These are phyloP conservation scores for Intellagama lesueurii DNA, from an alignment of 2,797 vertebrate genomes.

Conservation along the genomic window DNA sequence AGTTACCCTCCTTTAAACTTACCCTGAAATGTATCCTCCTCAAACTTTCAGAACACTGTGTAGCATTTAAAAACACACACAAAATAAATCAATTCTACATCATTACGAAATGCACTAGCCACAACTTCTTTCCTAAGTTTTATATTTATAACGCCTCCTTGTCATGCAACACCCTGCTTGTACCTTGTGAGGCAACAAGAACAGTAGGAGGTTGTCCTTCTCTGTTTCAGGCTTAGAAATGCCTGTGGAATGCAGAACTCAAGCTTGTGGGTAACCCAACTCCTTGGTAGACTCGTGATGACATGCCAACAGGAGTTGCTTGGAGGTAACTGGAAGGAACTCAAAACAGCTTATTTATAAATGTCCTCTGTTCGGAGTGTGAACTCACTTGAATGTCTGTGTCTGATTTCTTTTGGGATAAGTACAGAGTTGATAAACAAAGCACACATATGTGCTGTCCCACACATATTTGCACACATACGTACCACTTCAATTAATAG, in stretches of 20 bases:
- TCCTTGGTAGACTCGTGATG: slow-evolving; percentile 45
- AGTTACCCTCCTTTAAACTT: neutral
- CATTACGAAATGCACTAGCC: slow-evolving; percentile 3
- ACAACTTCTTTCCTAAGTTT: slow-evolving; percentile 1
- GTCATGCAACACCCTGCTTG: slow-evolving; percentile 24
- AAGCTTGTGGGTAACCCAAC: slow-evolving; percentile 55
- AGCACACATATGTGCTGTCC: too few species aligned
- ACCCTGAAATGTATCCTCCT: neutral
- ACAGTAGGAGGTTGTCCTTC: slow-evolving; percentile 26
- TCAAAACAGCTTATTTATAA: slow-evolving; percentile 59
- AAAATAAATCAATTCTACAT: neutral
- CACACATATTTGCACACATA: neutral
- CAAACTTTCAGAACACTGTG: neutral
- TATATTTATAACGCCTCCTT: neutral
- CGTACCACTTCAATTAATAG: neutral
- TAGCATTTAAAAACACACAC: neutral
- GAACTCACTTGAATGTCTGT: neutral
- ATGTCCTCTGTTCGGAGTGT: slow-evolving; percentile 28
- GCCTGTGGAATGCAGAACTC: neutral
- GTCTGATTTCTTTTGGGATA: neutral
- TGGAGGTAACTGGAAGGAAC: slow-evolving; percentile 56
- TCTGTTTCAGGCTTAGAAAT: slow-evolving; percentile 44
- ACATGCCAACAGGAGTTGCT: slow-evolving; percentile 49
- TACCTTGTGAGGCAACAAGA: neutral
- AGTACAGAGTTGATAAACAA: neutral